phyloP scores from a whole-genome alignment of 2,797 vertebrate genomes.

The Toxotes lorentzi region DNA sequence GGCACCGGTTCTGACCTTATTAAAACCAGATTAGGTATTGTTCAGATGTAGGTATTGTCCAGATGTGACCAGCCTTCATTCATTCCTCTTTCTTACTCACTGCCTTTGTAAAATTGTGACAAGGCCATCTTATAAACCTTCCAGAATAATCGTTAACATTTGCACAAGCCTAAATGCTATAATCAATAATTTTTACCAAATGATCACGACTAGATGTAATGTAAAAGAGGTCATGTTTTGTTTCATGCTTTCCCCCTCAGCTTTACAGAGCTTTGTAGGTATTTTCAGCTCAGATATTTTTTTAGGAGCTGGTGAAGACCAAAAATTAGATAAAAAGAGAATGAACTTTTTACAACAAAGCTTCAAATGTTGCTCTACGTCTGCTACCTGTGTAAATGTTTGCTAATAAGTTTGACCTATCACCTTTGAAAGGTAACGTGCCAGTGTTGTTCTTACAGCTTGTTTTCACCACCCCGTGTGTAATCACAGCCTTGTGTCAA shows the following conservation, averaged over 20 bases:
- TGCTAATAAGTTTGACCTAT: not conserved
- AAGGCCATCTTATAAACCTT: not conserved
- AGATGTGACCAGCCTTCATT: slow-evolving; percentile 14
- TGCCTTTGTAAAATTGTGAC: not conserved
- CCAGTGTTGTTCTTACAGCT: too few relatives aligned
- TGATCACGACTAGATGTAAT: not conserved
- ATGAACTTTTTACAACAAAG: not conserved
- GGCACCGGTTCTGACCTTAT: not conserved
- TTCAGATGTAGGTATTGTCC: not conserved
- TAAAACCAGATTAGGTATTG: not conserved
- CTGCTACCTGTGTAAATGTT: not conserved
- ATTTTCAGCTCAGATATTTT: not conserved
- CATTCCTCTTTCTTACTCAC: not conserved
- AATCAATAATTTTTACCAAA: not conserved
- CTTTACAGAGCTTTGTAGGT: not conserved
- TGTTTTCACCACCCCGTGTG: too few relatives aligned
- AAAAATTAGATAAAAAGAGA: not conserved
- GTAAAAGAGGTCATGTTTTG: not conserved
- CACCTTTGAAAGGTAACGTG: not conserved
- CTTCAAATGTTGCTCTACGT: not conserved
- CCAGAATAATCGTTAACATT: not conserved
- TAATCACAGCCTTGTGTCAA: too few relatives aligned
- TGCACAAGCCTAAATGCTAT: not conserved
- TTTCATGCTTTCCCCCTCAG: not conserved
- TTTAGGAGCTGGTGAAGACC: not conserved